A percentile compares a stretch with the other conserved stretches of the same genome.
These are phyloP conservation scores for Grus americana DNA, from an alignment of 2,113 vertebrate genomes.

Conservation along the genomic window DNA sequence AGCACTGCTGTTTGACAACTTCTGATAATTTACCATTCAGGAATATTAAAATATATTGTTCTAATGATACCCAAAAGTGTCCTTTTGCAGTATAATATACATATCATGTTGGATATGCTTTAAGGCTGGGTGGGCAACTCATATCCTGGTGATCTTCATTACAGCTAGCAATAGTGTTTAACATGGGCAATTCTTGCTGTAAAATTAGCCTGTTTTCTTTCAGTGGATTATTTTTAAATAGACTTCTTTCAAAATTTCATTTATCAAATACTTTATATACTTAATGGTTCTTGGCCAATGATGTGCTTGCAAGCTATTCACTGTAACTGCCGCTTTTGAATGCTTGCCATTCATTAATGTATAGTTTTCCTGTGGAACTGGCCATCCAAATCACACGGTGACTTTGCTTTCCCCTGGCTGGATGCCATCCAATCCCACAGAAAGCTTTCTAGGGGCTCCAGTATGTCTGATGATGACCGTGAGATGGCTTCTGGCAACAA, in stretches of 20 bases:
- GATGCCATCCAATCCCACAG: constrained; percentile 57
- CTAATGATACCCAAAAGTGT: not conserved
- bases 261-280: not conserved
- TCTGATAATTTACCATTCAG: not conserved
- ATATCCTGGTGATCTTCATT: not conserved
- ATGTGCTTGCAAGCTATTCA: not conserved
- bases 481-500: constrained; percentile 60
- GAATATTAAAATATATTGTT: not conserved
- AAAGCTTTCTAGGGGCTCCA: constrained; percentile 64
- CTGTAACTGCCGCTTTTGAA: not conserved
- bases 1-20: not conserved
- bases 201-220: not conserved
- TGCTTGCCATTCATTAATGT: not conserved
- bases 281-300: not conserved
- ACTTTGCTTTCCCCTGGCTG: constrained; percentile 29
- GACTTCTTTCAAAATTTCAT: not conserved
- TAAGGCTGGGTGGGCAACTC: not conserved
- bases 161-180: not conserved
- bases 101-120: not conserved
- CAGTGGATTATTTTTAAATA: not conserved
- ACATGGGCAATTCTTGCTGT: not conserved
- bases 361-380: not conserved
- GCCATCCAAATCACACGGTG: not conserved
- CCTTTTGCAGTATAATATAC: not conserved
- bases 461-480: constrained; percentile 50